Evolutionary conservation across 2,797 vertebrate genomes (phyloP).

Genomic region (Lagocephalus sceleratus): DNA sequence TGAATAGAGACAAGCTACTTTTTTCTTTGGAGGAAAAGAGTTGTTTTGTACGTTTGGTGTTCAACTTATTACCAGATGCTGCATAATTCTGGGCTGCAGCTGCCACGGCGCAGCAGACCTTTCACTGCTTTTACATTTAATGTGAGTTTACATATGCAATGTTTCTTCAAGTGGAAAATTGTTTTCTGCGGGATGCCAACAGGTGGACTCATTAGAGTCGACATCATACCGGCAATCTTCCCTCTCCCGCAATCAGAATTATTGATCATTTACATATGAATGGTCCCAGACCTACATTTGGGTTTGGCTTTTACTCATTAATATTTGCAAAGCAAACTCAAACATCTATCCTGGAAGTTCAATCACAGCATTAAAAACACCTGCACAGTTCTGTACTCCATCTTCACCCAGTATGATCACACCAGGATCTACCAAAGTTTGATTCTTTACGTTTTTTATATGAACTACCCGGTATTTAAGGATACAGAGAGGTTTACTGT

Average conservation of each 20-base stretch:
- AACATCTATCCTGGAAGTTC: conserved; percentile 20
- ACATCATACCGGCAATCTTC: conserved; percentile 66
- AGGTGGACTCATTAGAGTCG: conserved; percentile 70
- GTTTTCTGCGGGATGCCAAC: conserved; percentile 68
- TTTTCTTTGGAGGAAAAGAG: conserved; percentile 24
- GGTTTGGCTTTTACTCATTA: conserved; percentile 27
- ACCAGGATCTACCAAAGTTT: too few species aligned
- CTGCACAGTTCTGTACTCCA: conserved; percentile 17
- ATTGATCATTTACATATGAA: conserved; percentile 64
- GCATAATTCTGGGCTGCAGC: conserved; percentile 68
- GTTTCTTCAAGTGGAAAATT: conserved; percentile 72
- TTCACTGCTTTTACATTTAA: conserved; percentile 66
- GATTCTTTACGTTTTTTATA: too few species aligned
- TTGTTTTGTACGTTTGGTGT: conserved; percentile 55
- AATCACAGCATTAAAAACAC: conserved; percentile 13
- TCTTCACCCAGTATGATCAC: too few species aligned
- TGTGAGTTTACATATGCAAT: conserved; percentile 62
- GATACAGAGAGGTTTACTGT: too few species aligned
- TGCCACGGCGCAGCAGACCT: conserved; percentile 57
- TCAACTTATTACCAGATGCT: conserved; percentile 47
- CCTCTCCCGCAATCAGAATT: conserved; percentile 63
- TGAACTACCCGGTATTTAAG: too few species aligned
- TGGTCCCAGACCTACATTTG: conserved; percentile 21
- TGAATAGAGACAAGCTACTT: conserved; percentile 7
- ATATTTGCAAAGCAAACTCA: conserved; percentile 24